A percentile compares a stretch with the other conserved stretches of the same genome.
phyloP scores from a whole-genome alignment of 2,113 vertebrate genomes.

The Cathartes aura region DNA sequence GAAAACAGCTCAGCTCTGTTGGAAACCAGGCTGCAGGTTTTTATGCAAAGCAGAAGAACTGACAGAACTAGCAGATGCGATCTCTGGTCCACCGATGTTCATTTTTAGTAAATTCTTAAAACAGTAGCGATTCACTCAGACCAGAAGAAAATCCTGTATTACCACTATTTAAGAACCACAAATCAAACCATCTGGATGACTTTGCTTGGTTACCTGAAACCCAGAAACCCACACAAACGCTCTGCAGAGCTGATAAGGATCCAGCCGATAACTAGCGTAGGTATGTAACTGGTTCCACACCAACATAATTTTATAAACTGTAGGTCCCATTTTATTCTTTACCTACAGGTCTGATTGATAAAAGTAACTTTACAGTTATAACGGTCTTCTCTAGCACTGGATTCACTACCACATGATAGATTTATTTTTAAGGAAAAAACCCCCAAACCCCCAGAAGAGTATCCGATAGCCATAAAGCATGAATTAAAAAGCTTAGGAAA shows the following conservation, averaged over 20 bases:
- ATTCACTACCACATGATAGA: neutral
- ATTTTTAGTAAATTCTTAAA: neutral
- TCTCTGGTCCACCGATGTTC: neutral
- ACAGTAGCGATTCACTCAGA: neutral
- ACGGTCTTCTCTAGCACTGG: neutral
- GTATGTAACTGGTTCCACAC: neutral
- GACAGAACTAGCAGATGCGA: neutral
- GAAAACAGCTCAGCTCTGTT: neutral
- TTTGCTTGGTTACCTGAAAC: neutral
- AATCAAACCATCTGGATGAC: neutral
- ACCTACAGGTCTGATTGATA: neutral
- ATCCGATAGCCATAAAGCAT: neutral
- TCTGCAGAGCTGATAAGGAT: neutral
- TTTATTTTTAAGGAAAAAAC: neutral
- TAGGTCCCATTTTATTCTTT: neutral
- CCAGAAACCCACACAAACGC: neutral
- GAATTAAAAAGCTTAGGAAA: neutral
- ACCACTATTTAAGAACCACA: neutral
- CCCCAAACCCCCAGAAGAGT: neutral
- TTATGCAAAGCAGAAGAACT: neutral
- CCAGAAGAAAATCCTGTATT: neutral
- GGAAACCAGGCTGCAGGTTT: neutral
- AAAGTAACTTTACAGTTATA: neutral
- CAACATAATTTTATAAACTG: neutral
- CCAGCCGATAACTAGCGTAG: neutral